phyloP scores from a whole-genome alignment of 1,140 invertebrate genomes.

The Apis dorsata region DNA sequence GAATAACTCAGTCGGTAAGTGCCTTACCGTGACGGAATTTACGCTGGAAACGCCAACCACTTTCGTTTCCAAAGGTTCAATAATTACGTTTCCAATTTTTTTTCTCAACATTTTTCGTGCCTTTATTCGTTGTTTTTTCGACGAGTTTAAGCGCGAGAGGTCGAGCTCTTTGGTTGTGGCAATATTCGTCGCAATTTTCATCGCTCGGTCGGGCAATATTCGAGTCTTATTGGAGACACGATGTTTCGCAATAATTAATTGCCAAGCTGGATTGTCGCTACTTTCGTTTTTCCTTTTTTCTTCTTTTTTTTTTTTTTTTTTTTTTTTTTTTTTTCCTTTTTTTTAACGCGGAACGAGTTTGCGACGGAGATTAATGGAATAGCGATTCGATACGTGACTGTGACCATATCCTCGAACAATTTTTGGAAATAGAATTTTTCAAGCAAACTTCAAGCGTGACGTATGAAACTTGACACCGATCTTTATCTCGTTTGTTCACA shows the following conservation, averaged over 20 bases:
- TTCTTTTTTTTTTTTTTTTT: no score
- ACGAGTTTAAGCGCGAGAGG: no score
- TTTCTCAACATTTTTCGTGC: background rate
- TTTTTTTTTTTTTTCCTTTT: no score
- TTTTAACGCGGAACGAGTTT: background rate
- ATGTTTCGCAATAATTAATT: constrained; percentile 28
- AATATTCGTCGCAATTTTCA: constrained; percentile 2
- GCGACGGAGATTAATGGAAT: constrained; percentile 31
- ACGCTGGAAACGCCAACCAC: background rate
- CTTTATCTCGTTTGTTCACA: no score
- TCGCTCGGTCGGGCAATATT: constrained; percentile 18
- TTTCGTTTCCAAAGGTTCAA: background rate
- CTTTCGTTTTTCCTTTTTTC: background rate
- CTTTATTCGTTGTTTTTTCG: background rate
- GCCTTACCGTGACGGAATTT: constrained; percentile 6
- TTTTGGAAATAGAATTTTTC: no score
- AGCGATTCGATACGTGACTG: background rate
- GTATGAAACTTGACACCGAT: no score
- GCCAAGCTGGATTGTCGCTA: constrained; percentile 7
- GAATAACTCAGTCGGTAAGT: background rate
- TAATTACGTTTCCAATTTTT: constrained; percentile 32
- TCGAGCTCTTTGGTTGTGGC: background rate
- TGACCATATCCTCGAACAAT: no score
- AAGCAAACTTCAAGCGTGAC: no score
- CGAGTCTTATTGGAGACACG: constrained; percentile 7